A percentile compares a stretch with the other conserved stretches of the same genome.
phyloP scores from a whole-genome alignment of 1,140 invertebrate species.

The Caenorhabditis latens region DNA sequence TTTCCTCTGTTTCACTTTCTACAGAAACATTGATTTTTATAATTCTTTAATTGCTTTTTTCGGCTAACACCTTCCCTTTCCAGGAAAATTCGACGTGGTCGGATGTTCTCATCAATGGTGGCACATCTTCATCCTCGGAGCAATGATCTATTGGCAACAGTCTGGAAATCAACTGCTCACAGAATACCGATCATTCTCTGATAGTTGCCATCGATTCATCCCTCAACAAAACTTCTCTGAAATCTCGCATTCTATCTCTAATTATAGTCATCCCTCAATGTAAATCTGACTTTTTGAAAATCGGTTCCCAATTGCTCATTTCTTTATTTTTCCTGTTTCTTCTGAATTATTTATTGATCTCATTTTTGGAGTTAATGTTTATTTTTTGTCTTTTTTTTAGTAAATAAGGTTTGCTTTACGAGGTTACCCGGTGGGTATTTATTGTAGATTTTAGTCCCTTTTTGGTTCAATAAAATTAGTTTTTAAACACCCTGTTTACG shows the following conservation, averaged over 20 bases:
- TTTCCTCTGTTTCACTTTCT: not conserved
- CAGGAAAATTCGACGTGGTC: conserved; percentile 90
- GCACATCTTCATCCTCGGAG: conserved; percentile 89
- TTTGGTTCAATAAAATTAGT: too few species aligned
- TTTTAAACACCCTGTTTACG: too few species aligned
- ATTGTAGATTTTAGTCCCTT: not conserved
- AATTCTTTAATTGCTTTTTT: too few species aligned
- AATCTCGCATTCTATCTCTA: not conserved
- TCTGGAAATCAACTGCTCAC: conserved; percentile 83
- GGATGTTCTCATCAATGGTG: conserved; percentile 96
- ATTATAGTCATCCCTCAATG: not conserved
- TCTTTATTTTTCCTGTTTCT: not conserved
- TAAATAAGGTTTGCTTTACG: not conserved
- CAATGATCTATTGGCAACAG: conserved; percentile 94
- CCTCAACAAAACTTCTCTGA: not conserved
- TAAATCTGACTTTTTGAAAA: not conserved
- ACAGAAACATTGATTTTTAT: too few species aligned
- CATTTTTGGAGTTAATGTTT: not conserved
- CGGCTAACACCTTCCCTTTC: too few species aligned
- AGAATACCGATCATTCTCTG: conserved; percentile 68
- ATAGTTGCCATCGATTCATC: conserved; percentile 34
- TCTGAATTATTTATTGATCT: not conserved
- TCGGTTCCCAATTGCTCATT: not conserved
- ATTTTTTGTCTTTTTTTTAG: not conserved
- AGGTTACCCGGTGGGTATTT: conserved; percentile 19